A percentile compares a stretch with the other conserved stretches of the same genome.
These are phyloP conservation scores for Sakesphorus luctuosus DNA, from an alignment of 2,113 vertebrate genomes.

Conservation along the genomic window DNA sequence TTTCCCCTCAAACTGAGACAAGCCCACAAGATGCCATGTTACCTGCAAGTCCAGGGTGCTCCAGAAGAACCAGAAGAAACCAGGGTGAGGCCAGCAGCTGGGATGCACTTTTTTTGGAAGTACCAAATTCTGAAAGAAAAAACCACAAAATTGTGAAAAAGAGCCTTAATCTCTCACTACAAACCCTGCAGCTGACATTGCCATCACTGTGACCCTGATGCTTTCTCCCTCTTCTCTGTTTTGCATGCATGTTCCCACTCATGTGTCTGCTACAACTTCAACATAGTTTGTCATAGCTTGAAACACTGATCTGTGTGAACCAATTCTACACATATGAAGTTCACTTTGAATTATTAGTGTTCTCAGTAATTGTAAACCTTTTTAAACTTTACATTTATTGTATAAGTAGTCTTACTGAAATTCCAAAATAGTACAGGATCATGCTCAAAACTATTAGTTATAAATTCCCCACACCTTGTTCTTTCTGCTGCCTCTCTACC, in stretches of 20 bases:
- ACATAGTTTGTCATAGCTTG: neutral
- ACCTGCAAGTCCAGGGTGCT: neutral
- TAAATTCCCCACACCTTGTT: neutral
- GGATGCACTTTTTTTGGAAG: neutral
- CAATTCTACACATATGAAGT: neutral
- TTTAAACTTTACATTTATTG: neutral
- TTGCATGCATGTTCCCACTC: too few species aligned
- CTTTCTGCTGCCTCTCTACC: neutral
- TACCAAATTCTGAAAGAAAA: neutral
- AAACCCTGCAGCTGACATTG: neutral
- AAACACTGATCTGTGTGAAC: neutral
- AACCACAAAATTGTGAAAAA: neutral
- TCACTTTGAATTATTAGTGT: neutral
- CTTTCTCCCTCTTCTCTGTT: neutral
- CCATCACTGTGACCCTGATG: fast-evolving
- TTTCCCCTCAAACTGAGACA: too few species aligned
- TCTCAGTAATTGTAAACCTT: neutral
- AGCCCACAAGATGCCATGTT: neutral
- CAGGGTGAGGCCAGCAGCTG: neutral
- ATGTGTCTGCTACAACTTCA: too few species aligned
- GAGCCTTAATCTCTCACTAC: neutral
- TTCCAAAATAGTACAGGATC: neutral
- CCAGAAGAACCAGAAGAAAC: neutral
- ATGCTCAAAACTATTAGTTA: neutral
- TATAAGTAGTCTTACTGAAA: neutral